Percentiles rank a stretch among this genome's conserved stretches.
phyloP scores from a whole-genome alignment of 2,113 vertebrate species.

The Lates calcarifer region DNA sequence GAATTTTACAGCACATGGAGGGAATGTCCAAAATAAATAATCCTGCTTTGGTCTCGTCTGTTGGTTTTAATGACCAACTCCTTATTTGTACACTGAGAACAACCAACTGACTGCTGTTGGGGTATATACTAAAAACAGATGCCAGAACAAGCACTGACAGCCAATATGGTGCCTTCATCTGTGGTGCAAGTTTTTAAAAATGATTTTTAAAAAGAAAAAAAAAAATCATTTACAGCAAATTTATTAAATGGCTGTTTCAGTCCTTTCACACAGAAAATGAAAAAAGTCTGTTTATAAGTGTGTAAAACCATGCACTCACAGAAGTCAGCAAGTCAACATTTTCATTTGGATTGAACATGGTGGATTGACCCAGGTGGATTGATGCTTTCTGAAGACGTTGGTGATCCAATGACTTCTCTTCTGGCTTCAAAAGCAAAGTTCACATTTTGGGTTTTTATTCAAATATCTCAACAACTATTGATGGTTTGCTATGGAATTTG shows the following conservation, averaged over 20 bases:
- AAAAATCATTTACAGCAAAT: no score
- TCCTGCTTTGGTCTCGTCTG: slow-evolving; percentile 8
- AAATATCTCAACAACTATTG: not conserved
- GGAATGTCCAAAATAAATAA: slow-evolving; percentile 33
- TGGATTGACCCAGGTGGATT: no score
- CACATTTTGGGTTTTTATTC: not conserved
- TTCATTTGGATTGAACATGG: not conserved
- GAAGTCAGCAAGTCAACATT: not conserved
- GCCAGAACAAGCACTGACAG: not conserved
- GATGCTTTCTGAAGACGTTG: no score
- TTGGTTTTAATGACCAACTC: slow-evolving; percentile 7
- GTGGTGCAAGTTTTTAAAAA: not conserved
- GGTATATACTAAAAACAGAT: not conserved
- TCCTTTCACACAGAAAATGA: not conserved
- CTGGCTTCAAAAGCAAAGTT: no score
- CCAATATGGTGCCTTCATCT: no score
- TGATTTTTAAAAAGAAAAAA: no score
- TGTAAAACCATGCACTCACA: no score
- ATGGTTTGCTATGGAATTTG: no score
- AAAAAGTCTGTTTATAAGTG: not conserved
- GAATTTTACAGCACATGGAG: slow-evolving; percentile 31
- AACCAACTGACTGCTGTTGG: not conserved
- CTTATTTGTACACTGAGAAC: not conserved
- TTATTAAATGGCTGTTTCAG: not conserved
- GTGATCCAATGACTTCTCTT: not conserved